phyloP scores from a whole-genome alignment of 2,797 vertebrate species.

The Pangasius krempfi region DNA sequence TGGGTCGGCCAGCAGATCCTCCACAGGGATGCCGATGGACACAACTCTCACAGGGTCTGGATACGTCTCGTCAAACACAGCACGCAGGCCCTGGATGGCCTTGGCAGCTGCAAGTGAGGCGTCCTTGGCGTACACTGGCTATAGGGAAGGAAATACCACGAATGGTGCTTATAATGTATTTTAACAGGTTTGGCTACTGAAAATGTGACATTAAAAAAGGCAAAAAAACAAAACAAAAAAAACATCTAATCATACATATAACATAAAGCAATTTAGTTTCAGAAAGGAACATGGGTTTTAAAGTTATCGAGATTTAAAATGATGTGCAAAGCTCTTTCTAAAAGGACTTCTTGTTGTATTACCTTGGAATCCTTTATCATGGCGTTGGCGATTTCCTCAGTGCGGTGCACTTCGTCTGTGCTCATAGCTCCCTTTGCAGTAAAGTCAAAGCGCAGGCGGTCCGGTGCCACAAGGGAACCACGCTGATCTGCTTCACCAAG shows the following conservation, averaged over 20 bases:
- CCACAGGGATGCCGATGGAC: constrained; percentile 88
- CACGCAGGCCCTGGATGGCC: constrained; percentile 93
- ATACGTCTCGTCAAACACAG: constrained; percentile 97
- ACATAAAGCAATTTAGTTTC: neutral
- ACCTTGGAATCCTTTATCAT: constrained; percentile 93
- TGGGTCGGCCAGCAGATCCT: constrained; percentile 88
- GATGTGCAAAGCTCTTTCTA: neutral
- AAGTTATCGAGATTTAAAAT: neutral
- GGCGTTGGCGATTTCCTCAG: constrained; percentile 84
- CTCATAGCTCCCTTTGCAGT: constrained; percentile 93
- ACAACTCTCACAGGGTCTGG: constrained; percentile 95
- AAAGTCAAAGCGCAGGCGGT: constrained; percentile 95
- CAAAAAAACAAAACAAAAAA: too few species aligned
- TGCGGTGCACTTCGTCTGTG: constrained; percentile 84
- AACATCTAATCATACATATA: neutral
- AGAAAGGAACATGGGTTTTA: neutral
- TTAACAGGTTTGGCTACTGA: neutral
- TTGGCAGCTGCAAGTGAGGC: constrained; percentile 89
- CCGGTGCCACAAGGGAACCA: constrained; percentile 91
- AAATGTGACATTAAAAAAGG: neutral
- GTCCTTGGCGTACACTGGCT: constrained; percentile 89
- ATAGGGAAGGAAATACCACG: constrained; percentile 9
- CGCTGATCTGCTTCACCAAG: constrained; percentile 94
- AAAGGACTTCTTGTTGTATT: neutral
- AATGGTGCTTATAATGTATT: neutral